phyloP scores from a whole-genome alignment of 2,113 vertebrate genomes.

The Geothlypis trichas region DNA sequence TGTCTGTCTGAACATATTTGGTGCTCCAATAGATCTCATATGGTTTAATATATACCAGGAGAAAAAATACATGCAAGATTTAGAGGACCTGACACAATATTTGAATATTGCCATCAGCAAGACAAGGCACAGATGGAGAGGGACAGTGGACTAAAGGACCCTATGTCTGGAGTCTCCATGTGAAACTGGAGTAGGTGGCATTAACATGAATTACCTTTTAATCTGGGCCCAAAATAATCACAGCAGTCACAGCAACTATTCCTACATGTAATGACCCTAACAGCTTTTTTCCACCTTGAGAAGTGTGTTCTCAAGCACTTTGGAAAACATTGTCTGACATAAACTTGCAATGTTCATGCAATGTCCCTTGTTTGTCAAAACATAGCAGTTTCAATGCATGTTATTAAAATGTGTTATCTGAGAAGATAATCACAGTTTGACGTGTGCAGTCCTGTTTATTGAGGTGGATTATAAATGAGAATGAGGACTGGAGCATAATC shows the following conservation, averaged over 20 bases:
- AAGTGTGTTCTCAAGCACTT: neutral
- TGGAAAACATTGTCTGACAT: neutral
- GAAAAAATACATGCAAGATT: neutral
- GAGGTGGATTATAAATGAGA: neutral
- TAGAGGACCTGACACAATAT: neutral
- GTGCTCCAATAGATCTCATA: neutral
- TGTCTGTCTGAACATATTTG: neutral
- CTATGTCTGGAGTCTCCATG: neutral
- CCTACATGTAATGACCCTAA: neutral
- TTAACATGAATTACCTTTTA: neutral
- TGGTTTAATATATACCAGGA: neutral
- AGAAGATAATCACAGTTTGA: neutral
- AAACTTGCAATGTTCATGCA: neutral
- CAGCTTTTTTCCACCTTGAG: neutral
- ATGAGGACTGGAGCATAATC: neutral
- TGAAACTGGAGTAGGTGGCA: neutral
- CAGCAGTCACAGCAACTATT: neutral
- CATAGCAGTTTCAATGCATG: neutral
- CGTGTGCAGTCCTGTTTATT: neutral
- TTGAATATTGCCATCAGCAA: neutral
- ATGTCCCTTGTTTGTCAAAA: neutral
- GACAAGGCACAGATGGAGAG: neutral
- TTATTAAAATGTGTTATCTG: neutral
- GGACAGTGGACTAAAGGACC: neutral
- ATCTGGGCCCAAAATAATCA: neutral